Evolutionary conservation across 2,888 invertebrate genomes (phyloP).

Genomic region (Caenorhabditis sulstoni): DNA sequence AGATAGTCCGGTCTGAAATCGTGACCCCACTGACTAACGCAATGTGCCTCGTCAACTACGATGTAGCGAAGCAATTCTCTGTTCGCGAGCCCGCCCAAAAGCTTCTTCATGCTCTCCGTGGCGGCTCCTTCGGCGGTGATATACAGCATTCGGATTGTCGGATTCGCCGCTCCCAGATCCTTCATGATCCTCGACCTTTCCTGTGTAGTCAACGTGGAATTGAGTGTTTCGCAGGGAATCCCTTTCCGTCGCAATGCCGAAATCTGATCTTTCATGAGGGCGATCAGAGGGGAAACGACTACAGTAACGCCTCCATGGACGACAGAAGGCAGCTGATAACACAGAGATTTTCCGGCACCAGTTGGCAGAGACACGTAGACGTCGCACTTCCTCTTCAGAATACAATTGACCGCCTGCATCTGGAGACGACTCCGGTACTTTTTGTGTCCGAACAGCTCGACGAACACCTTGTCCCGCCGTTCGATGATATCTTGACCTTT

Average conservation of each 20-base stretch:
- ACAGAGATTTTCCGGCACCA: slow-evolving; percentile 94
- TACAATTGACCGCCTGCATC: slow-evolving; percentile 69
- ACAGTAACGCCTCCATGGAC: slow-evolving; percentile 88
- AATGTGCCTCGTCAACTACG: slow-evolving; percentile 97
- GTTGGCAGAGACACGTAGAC: slow-evolving; percentile 98
- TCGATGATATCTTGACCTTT: slow-evolving; percentile 48
- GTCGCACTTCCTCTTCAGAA: slow-evolving; percentile 85
- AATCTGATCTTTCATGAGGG: slow-evolving; percentile 90
- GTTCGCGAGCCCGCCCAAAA: slow-evolving; percentile 30
- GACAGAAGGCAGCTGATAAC: slow-evolving; percentile 95
- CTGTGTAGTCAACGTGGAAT: slow-evolving; percentile 89
- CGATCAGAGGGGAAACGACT: slow-evolving; percentile 95
- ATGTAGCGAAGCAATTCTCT: slow-evolving; percentile 90
- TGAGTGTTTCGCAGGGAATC: slow-evolving; percentile 91
- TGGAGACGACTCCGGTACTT: slow-evolving; percentile 72
- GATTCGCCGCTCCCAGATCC: slow-evolving; percentile 81
- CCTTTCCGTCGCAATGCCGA: slow-evolving; percentile 88
- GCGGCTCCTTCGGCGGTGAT: slow-evolving; percentile 97
- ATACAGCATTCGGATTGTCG: slow-evolving; percentile 90
- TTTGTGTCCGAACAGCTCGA: slow-evolving; percentile 69
- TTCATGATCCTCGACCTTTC: slow-evolving; percentile 88
- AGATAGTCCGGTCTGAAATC: slow-evolving; percentile 96
- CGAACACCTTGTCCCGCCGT: slow-evolving; percentile 58
- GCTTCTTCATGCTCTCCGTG: slow-evolving; percentile 83
- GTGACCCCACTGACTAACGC: slow-evolving; percentile 99